Percentiles rank a stretch among this genome's conserved stretches.
Conservation (phyloP, 2,888 invertebrate species). For the Idaea biselata region DNA sequence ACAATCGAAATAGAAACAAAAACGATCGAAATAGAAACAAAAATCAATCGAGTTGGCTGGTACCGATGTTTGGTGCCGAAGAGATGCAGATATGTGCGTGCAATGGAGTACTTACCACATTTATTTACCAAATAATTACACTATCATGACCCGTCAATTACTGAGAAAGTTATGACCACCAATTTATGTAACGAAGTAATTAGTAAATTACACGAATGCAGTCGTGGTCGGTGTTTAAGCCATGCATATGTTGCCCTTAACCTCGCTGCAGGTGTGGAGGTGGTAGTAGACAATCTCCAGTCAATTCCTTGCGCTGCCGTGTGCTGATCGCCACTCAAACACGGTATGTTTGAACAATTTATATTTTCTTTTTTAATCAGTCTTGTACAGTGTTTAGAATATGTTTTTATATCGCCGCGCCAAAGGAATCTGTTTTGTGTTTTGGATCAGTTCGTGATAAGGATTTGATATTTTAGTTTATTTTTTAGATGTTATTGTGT, state of each 20-base stretch:
- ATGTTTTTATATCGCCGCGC: not conserved
- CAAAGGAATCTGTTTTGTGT: not conserved
- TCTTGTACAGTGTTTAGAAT: not conserved
- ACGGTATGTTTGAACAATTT: not conserved
- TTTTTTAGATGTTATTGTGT: not conserved
- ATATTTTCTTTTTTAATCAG: not conserved
- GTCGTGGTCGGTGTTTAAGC: not conserved
- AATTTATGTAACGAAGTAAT: not conserved
- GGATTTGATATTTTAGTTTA: no score
- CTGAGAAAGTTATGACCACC: not conserved
- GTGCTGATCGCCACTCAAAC: not conserved
- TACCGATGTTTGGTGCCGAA: not conserved
- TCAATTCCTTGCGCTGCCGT: not conserved
- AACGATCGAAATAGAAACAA: not conserved
- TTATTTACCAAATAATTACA: not conserved
- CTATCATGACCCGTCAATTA: not conserved
- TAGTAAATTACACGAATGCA: not conserved
- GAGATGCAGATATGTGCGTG: not conserved
- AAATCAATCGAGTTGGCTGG: not conserved
- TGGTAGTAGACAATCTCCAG: not conserved
- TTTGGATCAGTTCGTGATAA: not conserved
- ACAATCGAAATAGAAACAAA: not conserved
- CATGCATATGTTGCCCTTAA: conserved; percentile 3
- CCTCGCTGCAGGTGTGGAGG: conserved; percentile 1
- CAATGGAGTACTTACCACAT: not conserved